A percentile compares a stretch with the other conserved stretches of the same genome.
phyloP scores from a whole-genome alignment of 2,797 vertebrate genomes.

The Hippopotamyrus pictus region DNA sequence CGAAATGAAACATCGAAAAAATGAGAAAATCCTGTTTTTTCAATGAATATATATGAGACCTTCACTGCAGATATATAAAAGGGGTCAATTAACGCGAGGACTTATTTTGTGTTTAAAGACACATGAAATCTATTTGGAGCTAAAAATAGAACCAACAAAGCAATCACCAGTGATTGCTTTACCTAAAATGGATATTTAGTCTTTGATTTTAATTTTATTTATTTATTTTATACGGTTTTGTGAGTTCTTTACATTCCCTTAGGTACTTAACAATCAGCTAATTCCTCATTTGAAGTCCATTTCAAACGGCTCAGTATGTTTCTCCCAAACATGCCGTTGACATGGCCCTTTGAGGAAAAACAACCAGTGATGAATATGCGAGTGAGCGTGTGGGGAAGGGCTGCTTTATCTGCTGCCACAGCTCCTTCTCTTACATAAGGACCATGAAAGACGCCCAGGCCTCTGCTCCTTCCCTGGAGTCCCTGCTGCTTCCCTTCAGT shows the following conservation, averaged over 20 bases:
- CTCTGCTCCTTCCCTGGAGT: background rate
- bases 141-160: background rate
- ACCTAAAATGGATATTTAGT: background rate
- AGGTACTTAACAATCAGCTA: background rate
- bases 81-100: background rate
- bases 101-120: background rate
- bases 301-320: background rate
- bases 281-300: background rate
- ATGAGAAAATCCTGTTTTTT: background rate
- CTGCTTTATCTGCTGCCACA: background rate
- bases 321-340: background rate
- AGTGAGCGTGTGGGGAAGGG: background rate
- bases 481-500: background rate
- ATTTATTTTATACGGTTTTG: background rate
- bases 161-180: conserved; percentile 3
- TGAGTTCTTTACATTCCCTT: background rate
- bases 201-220: background rate
- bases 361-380: background rate
- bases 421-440: background rate
- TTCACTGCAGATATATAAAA: background rate
- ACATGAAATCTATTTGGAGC: background rate
- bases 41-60: background rate
- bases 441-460: background rate
- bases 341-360: background rate
- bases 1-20: background rate